A percentile compares a stretch with the other conserved stretches of the same genome.
Evolutionary conservation across 2,888 invertebrate genomes (phyloP).

Genomic region (Notodonta dromedarius): DNA sequence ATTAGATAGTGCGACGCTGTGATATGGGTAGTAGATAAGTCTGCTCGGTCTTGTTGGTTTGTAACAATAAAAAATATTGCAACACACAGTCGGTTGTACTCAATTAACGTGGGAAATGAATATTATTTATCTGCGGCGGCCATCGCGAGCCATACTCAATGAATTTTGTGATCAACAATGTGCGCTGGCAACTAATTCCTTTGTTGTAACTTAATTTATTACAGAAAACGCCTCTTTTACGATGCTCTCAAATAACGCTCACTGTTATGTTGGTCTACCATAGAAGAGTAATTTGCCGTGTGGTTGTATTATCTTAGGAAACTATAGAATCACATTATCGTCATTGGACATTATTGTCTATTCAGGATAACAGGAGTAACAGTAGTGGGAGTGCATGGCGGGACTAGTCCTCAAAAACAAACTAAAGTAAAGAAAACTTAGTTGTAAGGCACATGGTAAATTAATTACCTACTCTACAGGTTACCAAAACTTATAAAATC

Average conservation of each 20-base stretch:
- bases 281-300: too few relatives aligned
- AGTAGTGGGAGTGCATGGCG: too few relatives aligned
- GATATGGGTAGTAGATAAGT: slow-evolving; percentile 31
- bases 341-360: too few relatives aligned
- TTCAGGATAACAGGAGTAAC: too few relatives aligned
- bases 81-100: slow-evolving; percentile 44
- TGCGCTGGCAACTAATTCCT: slow-evolving; percentile 45
- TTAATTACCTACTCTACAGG: too few relatives aligned
- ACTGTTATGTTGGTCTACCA: slow-evolving; percentile 15
- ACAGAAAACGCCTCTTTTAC: slow-evolving; percentile 27
- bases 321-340: too few relatives aligned
- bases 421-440: too few relatives aligned
- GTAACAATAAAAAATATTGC: slow-evolving; percentile 53
- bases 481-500: too few relatives aligned
- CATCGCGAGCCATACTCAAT: slow-evolving; percentile 48
- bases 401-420: too few relatives aligned
- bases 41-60: slow-evolving; percentile 33
- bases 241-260: slow-evolving; percentile 29
- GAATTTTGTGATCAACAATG: slow-evolving; percentile 46
- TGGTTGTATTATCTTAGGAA: too few relatives aligned
- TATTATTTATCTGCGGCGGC: slow-evolving; percentile 47
- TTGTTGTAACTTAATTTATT: slow-evolving; percentile 48
- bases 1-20: slow-evolving; percentile 30
- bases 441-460: too few relatives aligned
- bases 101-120: slow-evolving; percentile 63